phyloP scores from a whole-genome alignment of 1,140 invertebrate species.

The Bombus terrestris region DNA sequence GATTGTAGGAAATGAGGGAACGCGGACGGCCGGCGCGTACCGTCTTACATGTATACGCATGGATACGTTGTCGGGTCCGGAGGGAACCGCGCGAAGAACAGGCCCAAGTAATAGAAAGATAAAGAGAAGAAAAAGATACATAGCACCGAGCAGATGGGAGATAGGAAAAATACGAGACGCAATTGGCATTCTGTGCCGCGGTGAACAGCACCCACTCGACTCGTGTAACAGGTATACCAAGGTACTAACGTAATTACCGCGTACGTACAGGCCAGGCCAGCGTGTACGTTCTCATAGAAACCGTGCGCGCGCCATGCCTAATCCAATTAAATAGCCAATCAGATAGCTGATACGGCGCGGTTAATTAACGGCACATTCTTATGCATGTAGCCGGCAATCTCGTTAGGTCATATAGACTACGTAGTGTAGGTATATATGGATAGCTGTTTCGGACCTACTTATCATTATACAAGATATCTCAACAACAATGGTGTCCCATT shows the following conservation, averaged over 20 bases:
- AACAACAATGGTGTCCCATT: background rate
- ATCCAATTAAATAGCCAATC: slow-evolving; percentile 78
- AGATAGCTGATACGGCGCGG: slow-evolving; percentile 72
- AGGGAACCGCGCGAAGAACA: background rate
- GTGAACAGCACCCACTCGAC: slow-evolving; percentile 41
- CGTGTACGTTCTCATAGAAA: slow-evolving; percentile 64
- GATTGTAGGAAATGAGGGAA: slow-evolving; percentile 59
- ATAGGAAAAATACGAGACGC: slow-evolving; percentile 48
- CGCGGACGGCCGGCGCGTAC: slow-evolving; percentile 42
- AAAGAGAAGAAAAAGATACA: slow-evolving; percentile 1
- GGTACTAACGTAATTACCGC: slow-evolving; percentile 65
- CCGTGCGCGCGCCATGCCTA: slow-evolving; percentile 63
- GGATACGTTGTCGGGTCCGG: too few relatives aligned
- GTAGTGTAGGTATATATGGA: background rate
- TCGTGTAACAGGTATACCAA: slow-evolving; percentile 60
- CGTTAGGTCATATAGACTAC: slow-evolving; percentile 58
- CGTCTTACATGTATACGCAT: background rate
- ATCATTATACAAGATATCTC: slow-evolving; percentile 61
- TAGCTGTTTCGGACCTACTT: slow-evolving; percentile 50
- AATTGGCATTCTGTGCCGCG: slow-evolving; percentile 71
- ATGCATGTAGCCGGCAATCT: slow-evolving; percentile 71
- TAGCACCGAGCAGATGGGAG: slow-evolving; percentile 8
- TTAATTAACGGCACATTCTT: slow-evolving; percentile 79
- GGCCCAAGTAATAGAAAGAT: background rate
- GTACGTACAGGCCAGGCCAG: slow-evolving; percentile 36